These are phyloP conservation scores for Neodiprion pinetum DNA, from an alignment of 1,140 invertebrate genomes.

Conservation along the genomic window DNA sequence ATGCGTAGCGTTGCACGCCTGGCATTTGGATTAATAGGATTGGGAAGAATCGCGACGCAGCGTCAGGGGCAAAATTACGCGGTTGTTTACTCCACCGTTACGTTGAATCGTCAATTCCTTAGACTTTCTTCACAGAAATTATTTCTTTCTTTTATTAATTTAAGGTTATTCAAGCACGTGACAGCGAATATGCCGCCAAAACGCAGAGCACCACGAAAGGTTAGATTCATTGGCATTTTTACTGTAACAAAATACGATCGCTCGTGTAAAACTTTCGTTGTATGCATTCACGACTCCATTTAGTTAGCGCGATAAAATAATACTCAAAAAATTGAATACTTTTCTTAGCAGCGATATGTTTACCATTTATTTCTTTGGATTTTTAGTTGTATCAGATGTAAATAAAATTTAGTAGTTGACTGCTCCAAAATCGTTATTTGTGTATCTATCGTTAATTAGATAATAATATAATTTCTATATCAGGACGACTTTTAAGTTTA, in stretches of 20 bases:
- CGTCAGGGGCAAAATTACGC: too few relatives aligned
- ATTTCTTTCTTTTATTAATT: not conserved
- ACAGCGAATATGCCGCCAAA: conserved; percentile 40
- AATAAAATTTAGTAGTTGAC: not conserved
- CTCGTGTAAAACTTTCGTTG: conserved; percentile 19
- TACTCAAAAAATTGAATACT: not conserved
- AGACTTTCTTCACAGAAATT: too few relatives aligned
- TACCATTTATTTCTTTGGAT: not conserved
- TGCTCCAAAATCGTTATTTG: too few relatives aligned
- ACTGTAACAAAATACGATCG: conserved; percentile 10
- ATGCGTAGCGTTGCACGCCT: too few relatives aligned
- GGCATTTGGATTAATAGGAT: too few relatives aligned
- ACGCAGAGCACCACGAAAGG: conserved; percentile 35
- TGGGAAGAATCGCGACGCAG: too few relatives aligned
- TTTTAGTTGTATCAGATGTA: not conserved
- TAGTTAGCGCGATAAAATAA: not conserved
- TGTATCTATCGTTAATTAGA: too few relatives aligned
- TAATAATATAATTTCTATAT: too few relatives aligned
- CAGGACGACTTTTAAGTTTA: too few relatives aligned
- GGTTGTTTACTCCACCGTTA: too few relatives aligned
- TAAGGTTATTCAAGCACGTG: not conserved
- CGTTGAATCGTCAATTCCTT: too few relatives aligned
- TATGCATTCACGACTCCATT: not conserved
- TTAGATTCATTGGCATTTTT: conserved; percentile 25
- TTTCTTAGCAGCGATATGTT: not conserved